These are phyloP conservation scores for Agelastica alni DNA, from an alignment of 2,888 invertebrate species.

Conservation along the genomic window DNA sequence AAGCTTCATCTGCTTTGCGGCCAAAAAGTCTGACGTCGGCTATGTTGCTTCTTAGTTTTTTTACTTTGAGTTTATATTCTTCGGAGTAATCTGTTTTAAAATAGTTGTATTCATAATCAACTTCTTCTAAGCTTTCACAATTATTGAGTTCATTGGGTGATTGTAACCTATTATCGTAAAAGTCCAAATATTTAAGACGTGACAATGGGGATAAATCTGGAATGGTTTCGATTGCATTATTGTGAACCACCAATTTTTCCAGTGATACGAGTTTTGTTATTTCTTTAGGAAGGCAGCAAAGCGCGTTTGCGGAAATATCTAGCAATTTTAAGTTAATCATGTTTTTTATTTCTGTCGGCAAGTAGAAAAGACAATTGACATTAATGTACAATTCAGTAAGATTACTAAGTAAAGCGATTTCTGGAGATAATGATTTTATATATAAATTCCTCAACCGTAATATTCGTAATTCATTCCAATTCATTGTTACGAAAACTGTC, in stretches of 20 bases:
- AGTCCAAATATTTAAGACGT: conserved; percentile 38
- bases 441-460: conserved; percentile 35
- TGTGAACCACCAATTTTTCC: conserved; percentile 30
- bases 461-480: conserved; percentile 35
- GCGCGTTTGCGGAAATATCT: conserved; percentile 37
- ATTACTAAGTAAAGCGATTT: conserved; percentile 37
- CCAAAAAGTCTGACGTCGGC: too few species aligned
- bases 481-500: conserved; percentile 37
- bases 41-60: conserved; percentile 25
- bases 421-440: conserved; percentile 37
- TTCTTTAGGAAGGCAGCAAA: conserved; percentile 34
- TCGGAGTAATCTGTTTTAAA: too few species aligned
- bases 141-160: conserved; percentile 16
- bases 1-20: too few species aligned
- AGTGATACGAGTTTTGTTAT: conserved; percentile 29
- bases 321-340: conserved; percentile 40
- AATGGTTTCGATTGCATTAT: conserved; percentile 35
- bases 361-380: conserved; percentile 39
- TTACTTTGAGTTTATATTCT: conserved; percentile 30
- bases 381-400: conserved; percentile 38
- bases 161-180: conserved; percentile 38
- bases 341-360: conserved; percentile 38
- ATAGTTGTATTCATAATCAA: conserved; percentile 40
- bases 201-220: conserved; percentile 30
- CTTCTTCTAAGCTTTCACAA: conserved; percentile 17